Conservation (phyloP, 1,140 invertebrate genomes). For the Coelopa frigida region DNA sequence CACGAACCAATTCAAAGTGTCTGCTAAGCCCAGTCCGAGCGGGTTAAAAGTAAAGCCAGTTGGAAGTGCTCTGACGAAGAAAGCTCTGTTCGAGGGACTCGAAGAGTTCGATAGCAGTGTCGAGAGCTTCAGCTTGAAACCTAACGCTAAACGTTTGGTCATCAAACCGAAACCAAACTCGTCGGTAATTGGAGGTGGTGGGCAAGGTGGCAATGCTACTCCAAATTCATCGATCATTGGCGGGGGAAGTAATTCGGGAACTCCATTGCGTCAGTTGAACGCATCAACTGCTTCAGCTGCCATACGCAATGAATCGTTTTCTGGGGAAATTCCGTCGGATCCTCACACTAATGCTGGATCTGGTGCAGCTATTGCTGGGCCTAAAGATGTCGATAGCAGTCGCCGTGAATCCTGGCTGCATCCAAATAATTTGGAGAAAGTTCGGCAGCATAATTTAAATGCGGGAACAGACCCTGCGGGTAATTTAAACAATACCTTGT, state of each 20-base stretch:
- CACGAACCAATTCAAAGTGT: conserved; percentile 55
- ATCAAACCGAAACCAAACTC: conserved; percentile 45
- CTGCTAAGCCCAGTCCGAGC: conserved; percentile 48
- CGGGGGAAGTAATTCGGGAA: not conserved
- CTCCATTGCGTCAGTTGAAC: too few relatives aligned
- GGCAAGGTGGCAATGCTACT: not conserved
- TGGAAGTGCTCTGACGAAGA: conserved; percentile 50
- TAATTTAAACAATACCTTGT: conserved; percentile 31
- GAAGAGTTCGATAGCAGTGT: conserved; percentile 60
- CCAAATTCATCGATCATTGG: not conserved
- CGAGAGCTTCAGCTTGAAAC: conserved; percentile 56
- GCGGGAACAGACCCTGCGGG: conserved; percentile 20
- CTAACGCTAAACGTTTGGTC: conserved; percentile 56
- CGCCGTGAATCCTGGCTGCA: conserved; percentile 41
- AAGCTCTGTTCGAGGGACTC: conserved; percentile 62
- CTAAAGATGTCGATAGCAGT: conserved; percentile 19
- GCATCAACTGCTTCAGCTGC: conserved; percentile 1
- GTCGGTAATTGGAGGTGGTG: not conserved
- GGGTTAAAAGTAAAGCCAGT: conserved; percentile 58
- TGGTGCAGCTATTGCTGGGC: not conserved
- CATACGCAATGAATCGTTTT: conserved; percentile 26
- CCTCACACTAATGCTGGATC: not conserved
- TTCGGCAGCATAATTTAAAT: conserved; percentile 37
- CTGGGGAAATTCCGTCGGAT: conserved; percentile 14
- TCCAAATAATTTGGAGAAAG: conserved; percentile 37